A percentile compares a stretch with the other conserved stretches of the same genome.
Conservation (phyloP, 2,888 invertebrate species). For the Acanthococcus lagerstroemiae region DNA sequence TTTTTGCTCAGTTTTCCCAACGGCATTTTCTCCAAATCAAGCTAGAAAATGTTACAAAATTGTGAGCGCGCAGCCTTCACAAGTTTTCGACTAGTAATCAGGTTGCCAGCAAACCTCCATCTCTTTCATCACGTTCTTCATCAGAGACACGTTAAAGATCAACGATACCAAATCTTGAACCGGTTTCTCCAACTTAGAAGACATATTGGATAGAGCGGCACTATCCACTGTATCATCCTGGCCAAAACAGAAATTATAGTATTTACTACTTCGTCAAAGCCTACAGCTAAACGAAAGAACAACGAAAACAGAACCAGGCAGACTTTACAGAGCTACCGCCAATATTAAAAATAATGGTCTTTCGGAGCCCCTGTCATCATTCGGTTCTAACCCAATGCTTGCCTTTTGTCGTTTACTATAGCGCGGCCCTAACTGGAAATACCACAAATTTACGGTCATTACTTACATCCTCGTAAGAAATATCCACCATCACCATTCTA, state of each 20-base stretch:
- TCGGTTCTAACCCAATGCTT: too few species aligned
- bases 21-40: conserved; percentile 97
- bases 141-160: conserved; percentile 81
- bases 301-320: too few species aligned
- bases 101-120: too few species aligned
- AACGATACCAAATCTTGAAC: conserved; percentile 74
- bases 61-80: neutral
- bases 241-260: too few species aligned
- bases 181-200: conserved; percentile 58
- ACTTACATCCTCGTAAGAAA: conserved; percentile 64
- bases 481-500: conserved; percentile 72
- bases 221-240: neutral
- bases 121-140: conserved; percentile 87
- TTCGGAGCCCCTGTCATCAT: too few species aligned
- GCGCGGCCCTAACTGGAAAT: neutral
- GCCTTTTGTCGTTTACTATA: too few species aligned
- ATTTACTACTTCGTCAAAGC: too few species aligned
- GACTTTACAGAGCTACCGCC: too few species aligned
- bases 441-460: neutral
- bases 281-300: too few species aligned
- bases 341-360: too few species aligned
- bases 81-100: neutral
- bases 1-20: conserved; percentile 87
- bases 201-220: conserved; percentile 26
- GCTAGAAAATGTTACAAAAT: conserved; percentile 40